Percentiles rank a stretch among this genome's conserved stretches.
These are phyloP conservation scores for Aleiodes testaceus DNA, from an alignment of 2,888 invertebrate genomes.

Conservation along the genomic window DNA sequence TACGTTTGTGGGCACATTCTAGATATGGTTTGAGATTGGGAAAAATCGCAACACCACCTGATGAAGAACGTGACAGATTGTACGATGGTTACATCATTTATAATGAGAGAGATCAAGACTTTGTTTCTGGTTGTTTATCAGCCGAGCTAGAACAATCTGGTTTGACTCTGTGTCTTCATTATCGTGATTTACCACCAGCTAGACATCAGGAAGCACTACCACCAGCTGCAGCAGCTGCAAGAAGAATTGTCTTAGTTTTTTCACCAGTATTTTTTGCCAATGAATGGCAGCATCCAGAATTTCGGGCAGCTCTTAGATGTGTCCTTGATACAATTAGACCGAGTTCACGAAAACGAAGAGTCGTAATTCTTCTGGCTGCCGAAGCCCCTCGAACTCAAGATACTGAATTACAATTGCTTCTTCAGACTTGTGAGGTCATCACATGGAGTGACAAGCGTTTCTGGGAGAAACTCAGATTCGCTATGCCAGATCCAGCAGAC, in stretches of 20 bases:
- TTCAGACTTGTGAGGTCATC: conserved; percentile 82
- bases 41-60: conserved; percentile 67
- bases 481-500: conserved; percentile 83
- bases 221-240: conserved; percentile 80
- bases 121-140: conserved; percentile 81
- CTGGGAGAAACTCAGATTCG: conserved; percentile 87
- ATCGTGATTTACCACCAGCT: conserved; percentile 69
- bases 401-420: conserved; percentile 82
- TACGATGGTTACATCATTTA: conserved; percentile 92
- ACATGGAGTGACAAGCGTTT: conserved; percentile 87
- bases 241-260: conserved; percentile 85
- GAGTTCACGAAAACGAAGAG: conserved; percentile 65
- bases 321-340: conserved; percentile 78
- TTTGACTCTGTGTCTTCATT: conserved; percentile 80
- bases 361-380: conserved; percentile 76
- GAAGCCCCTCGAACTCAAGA: conserved; percentile 81
- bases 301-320: conserved; percentile 86
- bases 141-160: conserved; percentile 82
- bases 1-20: conserved; percentile 86
- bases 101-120: conserved; percentile 85
- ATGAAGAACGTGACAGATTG: conserved; percentile 77
- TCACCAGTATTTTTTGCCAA: conserved; percentile 86
- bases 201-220: conserved; percentile 75
- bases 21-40: conserved; percentile 83
- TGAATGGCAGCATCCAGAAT: conserved; percentile 89